phyloP scores from a whole-genome alignment of 2,888 invertebrate genomes.

The Amphipyra tragopoginis region DNA sequence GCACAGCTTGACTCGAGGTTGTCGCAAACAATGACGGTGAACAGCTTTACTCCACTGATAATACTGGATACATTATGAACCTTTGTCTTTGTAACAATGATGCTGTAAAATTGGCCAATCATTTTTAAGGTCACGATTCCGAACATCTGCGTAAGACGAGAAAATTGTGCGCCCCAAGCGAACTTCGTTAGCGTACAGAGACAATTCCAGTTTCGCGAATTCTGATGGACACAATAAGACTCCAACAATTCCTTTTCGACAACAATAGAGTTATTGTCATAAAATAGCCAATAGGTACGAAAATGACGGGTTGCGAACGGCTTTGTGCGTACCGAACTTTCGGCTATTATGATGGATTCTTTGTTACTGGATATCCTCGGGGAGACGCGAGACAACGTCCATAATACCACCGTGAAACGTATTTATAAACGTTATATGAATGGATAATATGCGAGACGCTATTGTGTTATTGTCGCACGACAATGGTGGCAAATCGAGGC shows the following conservation, averaged over 20 bases:
- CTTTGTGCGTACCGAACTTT: constrained; percentile 82
- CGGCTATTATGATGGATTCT: constrained; percentile 83
- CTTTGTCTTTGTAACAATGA: constrained; percentile 61
- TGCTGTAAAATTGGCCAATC: constrained; percentile 57
- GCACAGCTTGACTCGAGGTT: constrained; percentile 78
- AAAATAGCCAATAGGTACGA: constrained; percentile 89
- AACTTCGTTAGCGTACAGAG: constrained; percentile 83
- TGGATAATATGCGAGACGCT: constrained; percentile 83
- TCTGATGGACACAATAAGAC: constrained; percentile 78
- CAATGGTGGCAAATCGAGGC: constrained; percentile 72
- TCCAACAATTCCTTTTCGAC: constrained; percentile 74
- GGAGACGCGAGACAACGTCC: constrained; percentile 81
- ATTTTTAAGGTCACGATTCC: constrained; percentile 56
- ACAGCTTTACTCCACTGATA: constrained; percentile 48
- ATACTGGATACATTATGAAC: constrained; percentile 50
- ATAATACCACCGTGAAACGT: constrained; percentile 86
- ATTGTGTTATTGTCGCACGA: constrained; percentile 75
- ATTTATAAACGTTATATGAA: constrained; percentile 89
- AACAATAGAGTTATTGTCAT: constrained; percentile 87
- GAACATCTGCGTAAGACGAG: constrained; percentile 60
- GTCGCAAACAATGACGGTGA: constrained; percentile 69
- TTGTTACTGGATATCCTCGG: constrained; percentile 86
- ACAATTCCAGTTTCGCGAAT: constrained; percentile 89
- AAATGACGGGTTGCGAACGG: constrained; percentile 87
- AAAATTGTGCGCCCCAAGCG: constrained; percentile 66